These are phyloP conservation scores for Abrostola triplasia DNA, from an alignment of 2,888 invertebrate genomes.

Conservation along the genomic window DNA sequence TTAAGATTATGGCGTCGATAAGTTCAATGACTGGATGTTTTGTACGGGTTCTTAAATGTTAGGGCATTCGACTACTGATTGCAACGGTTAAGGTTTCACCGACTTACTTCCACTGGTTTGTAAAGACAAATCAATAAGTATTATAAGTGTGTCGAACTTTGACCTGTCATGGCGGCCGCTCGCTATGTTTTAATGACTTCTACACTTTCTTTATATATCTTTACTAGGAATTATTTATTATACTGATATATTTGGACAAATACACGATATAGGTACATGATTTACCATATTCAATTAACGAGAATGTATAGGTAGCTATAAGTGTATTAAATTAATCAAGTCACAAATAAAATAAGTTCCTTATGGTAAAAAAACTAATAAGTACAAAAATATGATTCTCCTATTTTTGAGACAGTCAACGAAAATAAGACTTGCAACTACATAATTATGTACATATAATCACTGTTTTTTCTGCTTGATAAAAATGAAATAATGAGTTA, in stretches of 20 bases:
- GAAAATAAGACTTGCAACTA: too few species aligned
- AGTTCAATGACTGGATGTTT: not conserved
- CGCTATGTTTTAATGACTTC: not conserved
- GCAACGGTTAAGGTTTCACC: not conserved
- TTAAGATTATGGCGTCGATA: not conserved
- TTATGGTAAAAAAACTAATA: too few species aligned
- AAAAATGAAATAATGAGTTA: too few species aligned
- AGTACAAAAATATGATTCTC: too few species aligned
- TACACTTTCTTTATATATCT: not conserved
- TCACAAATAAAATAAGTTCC: too few species aligned
- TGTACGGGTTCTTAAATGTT: not conserved
- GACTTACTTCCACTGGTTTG: not conserved
- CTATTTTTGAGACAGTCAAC: too few species aligned
- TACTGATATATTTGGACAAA: not conserved
- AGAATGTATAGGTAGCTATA: too few species aligned
- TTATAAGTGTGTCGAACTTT: conserved; percentile 24
- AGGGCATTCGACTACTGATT: not conserved
- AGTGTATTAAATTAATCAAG: too few species aligned
- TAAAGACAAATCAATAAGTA: conserved; percentile 1
- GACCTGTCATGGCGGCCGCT: not conserved
- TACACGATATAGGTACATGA: not conserved
- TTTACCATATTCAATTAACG: too few species aligned
- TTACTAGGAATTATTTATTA: not conserved
- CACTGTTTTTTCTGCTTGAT: too few species aligned
- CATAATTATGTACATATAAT: too few species aligned